Percentiles rank a stretch among this genome's conserved stretches.
Conservation (phyloP, 2,888 invertebrate genomes). For the Andrena haemorrhoa region DNA sequence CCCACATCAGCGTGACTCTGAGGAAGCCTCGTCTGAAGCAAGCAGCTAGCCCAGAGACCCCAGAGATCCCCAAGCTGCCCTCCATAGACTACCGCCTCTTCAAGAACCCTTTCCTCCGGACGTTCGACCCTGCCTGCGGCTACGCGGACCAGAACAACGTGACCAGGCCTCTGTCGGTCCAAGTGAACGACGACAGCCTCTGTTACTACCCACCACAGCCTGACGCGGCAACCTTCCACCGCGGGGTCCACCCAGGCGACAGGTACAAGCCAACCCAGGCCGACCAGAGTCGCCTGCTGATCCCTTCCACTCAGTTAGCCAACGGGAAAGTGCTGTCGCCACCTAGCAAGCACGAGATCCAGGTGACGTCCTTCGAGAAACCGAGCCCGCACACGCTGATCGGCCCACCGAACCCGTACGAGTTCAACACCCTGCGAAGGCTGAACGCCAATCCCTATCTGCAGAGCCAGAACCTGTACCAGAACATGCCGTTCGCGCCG, state of each 20-base stretch:
- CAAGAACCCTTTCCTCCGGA: slow-evolving; percentile 79
- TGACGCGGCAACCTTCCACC: slow-evolving; percentile 8
- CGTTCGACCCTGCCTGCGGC: slow-evolving; percentile 67
- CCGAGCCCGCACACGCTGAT: slow-evolving; percentile 81
- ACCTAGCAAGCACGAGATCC: slow-evolving; percentile 71
- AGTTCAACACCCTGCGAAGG: slow-evolving; percentile 71
- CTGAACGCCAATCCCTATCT: slow-evolving; percentile 65
- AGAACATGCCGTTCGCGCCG: slow-evolving; percentile 75
- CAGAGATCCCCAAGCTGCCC: slow-evolving; percentile 79
- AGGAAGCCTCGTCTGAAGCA: slow-evolving; percentile 59
- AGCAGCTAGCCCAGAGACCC: slow-evolving; percentile 68
- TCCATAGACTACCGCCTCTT: slow-evolving; percentile 77
- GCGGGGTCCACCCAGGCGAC: slow-evolving; percentile 30
- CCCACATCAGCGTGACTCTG: slow-evolving; percentile 82
- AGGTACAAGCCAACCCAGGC: slow-evolving; percentile 36
- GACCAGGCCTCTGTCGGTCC: slow-evolving; percentile 75
- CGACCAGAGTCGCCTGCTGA: slow-evolving; percentile 68
- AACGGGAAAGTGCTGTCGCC: slow-evolving; percentile 37
- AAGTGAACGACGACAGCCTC: slow-evolving; percentile 72
- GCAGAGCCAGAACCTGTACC: slow-evolving; percentile 71
- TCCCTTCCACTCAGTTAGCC: slow-evolving; percentile 62
- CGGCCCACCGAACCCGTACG: slow-evolving; percentile 73
- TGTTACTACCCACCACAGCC: slow-evolving; percentile 56
- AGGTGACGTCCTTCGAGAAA: slow-evolving; percentile 83
- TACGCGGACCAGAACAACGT: slow-evolving; percentile 69